Base-by-base conservation (phyloP, 1,140 invertebrate species). In the Phthorimaea operculella region DNA sequence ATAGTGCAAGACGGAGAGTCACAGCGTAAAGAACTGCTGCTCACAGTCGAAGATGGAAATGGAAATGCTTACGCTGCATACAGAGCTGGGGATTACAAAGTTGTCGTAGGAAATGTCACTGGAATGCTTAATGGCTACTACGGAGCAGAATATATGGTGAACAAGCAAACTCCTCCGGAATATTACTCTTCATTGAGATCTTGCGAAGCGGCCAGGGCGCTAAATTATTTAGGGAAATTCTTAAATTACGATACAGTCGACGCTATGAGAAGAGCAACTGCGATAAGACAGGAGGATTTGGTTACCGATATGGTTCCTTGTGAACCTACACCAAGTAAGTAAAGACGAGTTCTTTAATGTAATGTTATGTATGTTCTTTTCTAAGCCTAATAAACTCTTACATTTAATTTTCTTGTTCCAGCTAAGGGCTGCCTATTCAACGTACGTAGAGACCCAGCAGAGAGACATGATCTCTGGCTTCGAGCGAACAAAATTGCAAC, bases 21-120 rank as follows among this genome's bases (percentile, higher is more conserved):
- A 1, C 87, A 88, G 4, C 80, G 93, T 55, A 89, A 74, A 33
- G 87, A 89, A 57, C 87, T 96, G 33, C 77, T 96, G 0, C 63
- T 82, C 59, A 58, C 71, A 18, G 33, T 82, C 12, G 72, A 81
- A 54, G 75, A 82, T 45, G 66, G 62, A 21, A 52, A 39, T 8
- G 57, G 17, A 7, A 76, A 77, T 57, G 52, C 61, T 2, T 81
- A 80, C 21, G 81, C 71, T 1, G 68, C 81, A 4, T 84, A 76
- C 33, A 72, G 81, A 68, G 62, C 70, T 5, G 81, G 81, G 5
- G 79, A 82, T 64, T 84, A 76, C 28, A 81, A 84, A 64, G 64
- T 84, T 53, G 60, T 84, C 44, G 67, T 84, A 15, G 81, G 81
- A 6, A 84, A 84, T 58, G 70, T 84, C 3, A 72, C 79, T 21